Evolutionary conservation across 2,888 invertebrate species (phyloP).

Genomic region (Diplazon laetatorius): DNA sequence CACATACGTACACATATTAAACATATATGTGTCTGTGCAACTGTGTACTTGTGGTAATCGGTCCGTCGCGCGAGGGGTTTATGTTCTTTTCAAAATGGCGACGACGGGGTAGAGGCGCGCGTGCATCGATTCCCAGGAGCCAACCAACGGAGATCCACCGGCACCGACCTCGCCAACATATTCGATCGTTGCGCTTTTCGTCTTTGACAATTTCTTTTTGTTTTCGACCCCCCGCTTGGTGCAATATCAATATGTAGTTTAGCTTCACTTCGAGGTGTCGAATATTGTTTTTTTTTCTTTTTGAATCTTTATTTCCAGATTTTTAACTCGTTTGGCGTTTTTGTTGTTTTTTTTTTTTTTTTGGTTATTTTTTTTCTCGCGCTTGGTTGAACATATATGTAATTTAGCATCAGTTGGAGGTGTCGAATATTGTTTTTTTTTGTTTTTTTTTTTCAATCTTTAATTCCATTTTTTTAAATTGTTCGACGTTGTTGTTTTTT

Average conservation of each 20-base stretch:
- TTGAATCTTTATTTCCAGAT: neutral
- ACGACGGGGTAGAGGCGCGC: conserved; percentile 39
- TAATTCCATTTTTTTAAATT: too few relatives aligned
- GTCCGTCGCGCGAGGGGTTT: conserved; percentile 46
- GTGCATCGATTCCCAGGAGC: conserved; percentile 63
- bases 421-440: too few relatives aligned
- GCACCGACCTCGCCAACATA: conserved; percentile 22
- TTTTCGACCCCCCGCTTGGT: too few relatives aligned
- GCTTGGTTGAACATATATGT: too few relatives aligned
- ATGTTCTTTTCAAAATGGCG: conserved; percentile 68
- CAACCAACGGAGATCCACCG: conserved; percentile 27
- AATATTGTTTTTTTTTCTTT: neutral
- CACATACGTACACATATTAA: neutral
- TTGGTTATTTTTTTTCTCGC: neutral
- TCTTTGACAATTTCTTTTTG: neutral
- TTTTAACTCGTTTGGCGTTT: neutral
- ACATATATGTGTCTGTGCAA: neutral
- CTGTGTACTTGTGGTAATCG: conserved; percentile 42
- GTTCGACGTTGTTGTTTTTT: too few relatives aligned
- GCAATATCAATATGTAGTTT: too few relatives aligned
- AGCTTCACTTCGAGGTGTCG: too few relatives aligned
- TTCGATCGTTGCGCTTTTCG: neutral
- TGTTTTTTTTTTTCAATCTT: too few relatives aligned
- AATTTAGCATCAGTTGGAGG: too few relatives aligned
- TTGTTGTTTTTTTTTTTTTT: neutral